A percentile compares a stretch with the other conserved stretches of the same genome.
phyloP scores from a whole-genome alignment of 2,113 vertebrate genomes.

The Carettochelys insculpta region DNA sequence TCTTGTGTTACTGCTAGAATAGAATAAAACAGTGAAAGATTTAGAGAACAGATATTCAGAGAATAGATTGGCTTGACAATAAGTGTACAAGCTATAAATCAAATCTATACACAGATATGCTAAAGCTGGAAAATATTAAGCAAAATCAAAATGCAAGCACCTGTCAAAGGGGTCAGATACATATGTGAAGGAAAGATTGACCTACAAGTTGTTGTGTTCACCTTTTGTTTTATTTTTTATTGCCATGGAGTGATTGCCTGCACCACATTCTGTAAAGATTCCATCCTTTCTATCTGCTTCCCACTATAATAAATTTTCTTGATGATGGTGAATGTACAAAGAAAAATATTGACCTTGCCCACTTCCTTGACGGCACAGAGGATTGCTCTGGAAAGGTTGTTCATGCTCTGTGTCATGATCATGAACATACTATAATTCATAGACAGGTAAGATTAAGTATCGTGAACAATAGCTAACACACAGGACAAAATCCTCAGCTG shows the following conservation, averaged over 20 bases:
- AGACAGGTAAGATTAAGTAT: background rate
- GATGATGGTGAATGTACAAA: background rate
- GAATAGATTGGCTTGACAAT: too few relatives aligned
- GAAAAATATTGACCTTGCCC: background rate
- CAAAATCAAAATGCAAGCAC: background rate
- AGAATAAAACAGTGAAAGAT: too few relatives aligned
- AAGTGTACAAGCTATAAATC: too few relatives aligned
- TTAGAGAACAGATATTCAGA: too few relatives aligned
- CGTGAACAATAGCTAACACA: background rate
- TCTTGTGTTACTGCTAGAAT: too few relatives aligned
- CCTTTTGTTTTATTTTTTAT: background rate
- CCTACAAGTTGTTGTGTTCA: background rate
- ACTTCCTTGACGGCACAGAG: background rate
- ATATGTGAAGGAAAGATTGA: background rate
- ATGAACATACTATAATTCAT: background rate
- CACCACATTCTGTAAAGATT: background rate
- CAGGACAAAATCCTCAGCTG: background rate
- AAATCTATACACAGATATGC: too few relatives aligned
- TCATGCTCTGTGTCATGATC: background rate
- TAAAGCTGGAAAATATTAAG: background rate
- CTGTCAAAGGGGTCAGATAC: background rate
- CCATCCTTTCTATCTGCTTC: background rate
- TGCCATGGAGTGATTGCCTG: background rate
- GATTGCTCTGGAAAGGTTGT: too few relatives aligned
- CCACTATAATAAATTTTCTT: background rate